Evolutionary conservation across 1,140 invertebrate species (phyloP).

Genomic region (Pollicipes pollicipes): DNA sequence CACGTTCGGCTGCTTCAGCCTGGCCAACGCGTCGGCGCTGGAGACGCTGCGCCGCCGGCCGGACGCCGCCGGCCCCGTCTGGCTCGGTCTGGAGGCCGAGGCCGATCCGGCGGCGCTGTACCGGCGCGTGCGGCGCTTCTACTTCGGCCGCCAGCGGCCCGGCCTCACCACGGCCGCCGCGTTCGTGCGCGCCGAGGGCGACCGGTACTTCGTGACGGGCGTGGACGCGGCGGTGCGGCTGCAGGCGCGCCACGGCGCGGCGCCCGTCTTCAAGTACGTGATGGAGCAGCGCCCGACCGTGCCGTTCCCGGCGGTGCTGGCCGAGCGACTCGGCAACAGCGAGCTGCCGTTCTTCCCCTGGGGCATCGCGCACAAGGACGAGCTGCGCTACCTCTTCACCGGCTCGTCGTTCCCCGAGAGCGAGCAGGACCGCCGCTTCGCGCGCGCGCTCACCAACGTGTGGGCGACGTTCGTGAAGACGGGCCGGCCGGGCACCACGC

Average conservation of each 20-base stretch:
- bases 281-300: constrained; percentile 3
- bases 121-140: constrained; percentile 3
- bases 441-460: background rate
- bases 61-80: background rate
- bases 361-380: background rate
- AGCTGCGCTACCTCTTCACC: constrained; percentile 2
- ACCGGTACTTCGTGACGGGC: constrained; percentile 5
- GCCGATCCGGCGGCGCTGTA: background rate
- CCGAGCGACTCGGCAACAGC: background rate
- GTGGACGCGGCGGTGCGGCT: background rate
- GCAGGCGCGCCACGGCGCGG: background rate
- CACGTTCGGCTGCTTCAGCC: constrained; percentile 16
- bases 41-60: background rate
- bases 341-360: background rate
- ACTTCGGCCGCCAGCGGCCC: background rate
- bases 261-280: constrained; percentile 7
- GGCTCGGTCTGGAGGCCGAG: background rate
- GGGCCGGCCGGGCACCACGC: background rate
- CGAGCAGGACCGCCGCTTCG: background rate
- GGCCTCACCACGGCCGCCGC: background rate
- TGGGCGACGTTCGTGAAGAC: background rate
- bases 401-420: background rate
- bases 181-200: background rate
- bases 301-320: background rate
- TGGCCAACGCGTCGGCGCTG: background rate